Evolutionary conservation across 2,888 invertebrate species (phyloP).

Genomic region (Ctenicera cuprea): DNA sequence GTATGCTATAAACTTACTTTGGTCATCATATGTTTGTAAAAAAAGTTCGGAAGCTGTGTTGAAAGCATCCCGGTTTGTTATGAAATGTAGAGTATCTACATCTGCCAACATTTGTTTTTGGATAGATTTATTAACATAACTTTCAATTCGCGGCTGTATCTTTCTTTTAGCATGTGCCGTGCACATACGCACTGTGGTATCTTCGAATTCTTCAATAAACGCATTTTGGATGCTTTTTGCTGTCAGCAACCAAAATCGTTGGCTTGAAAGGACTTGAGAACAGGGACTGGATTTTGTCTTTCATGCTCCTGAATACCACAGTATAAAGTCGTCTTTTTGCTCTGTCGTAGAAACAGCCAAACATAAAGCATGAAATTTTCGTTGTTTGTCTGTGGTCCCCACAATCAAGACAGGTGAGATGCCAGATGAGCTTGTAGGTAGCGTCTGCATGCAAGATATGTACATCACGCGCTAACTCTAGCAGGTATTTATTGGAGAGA

Average conservation of each 20-base stretch:
- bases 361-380: background rate
- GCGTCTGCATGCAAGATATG: no score
- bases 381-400: background rate
- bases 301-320: background rate
- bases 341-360: background rate
- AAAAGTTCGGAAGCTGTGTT: background rate
- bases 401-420: background rate
- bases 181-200: background rate
- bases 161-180: background rate
- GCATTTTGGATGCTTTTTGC: constrained; percentile 15
- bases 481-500: no score
- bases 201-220: constrained; percentile 4
- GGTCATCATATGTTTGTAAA: background rate
- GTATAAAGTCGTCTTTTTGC: background rate
- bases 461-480: no score
- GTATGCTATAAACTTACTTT: constrained; percentile 7
- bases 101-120: background rate
- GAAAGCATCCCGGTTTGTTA: background rate
- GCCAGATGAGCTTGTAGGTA: background rate
- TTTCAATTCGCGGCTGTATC: background rate
- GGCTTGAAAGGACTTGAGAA: background rate
- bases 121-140: background rate
- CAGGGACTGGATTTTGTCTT: constrained; percentile 1
- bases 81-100: background rate
- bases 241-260: constrained; percentile 4